Base-by-base conservation (phyloP, 1,140 invertebrate species). In the Cepaea nemoralis region DNA sequence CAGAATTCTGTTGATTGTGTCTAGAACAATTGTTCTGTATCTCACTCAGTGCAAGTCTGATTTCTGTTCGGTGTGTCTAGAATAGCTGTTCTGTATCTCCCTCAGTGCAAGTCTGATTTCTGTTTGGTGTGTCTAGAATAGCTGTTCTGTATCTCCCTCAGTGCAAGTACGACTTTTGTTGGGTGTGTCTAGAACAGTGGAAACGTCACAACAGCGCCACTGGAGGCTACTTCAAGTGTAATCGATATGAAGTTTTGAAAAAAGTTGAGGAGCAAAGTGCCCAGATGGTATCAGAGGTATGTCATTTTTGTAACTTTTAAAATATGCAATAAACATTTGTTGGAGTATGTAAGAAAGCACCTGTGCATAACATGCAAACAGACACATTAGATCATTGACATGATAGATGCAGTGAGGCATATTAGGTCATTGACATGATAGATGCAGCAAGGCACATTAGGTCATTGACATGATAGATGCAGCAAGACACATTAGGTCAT, bases 131-230 rank as follows among this genome's bases (percentile, higher is more conserved):
- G 95, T 89, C 91, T 95, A 85, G 95, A 95, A 86, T 93, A 93
- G 67, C n/a, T n/a, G 40, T 27, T 33, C 40, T 14, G 2, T 39
- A 5, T 69, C 6, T 40, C 37, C 39, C 63, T 24, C 89, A 94
- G 93, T 95, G 95, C 88, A 95, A 95, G 92, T 94, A 94, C 91
- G 94, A 95, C 86, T 95, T 95, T 87, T 95, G 94, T 90, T 95
- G 95, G 95, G 94, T 95, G 27, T 95, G 95, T 89, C 91, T 95
- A 85, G 95, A 95, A 86, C 93, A 93, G 67, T 95, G 95, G 95
- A 95, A 95, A 87, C 93, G 94, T 76, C 95, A 95, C 87, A 94
- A 94, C 85, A 94, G 94, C 10, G 93, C 93, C 16, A 95, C 94
- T 14, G 95, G 94, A 12, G 95, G 95, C 0, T 95, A 95, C 88